Conservation (phyloP, 2,113 vertebrate genomes). For the Oxyura jamaicensis region DNA sequence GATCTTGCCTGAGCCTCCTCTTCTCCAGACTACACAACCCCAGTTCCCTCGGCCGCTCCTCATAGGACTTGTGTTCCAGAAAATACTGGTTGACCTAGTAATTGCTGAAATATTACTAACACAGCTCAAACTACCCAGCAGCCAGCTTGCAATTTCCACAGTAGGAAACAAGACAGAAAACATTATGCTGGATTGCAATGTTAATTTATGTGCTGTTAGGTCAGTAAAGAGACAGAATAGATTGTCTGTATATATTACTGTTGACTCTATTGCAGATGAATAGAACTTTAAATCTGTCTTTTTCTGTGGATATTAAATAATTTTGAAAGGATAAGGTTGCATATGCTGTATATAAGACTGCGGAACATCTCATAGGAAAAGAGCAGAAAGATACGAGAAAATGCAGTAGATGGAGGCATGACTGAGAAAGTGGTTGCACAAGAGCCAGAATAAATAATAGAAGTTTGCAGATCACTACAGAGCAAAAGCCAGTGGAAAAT, state of each 20-base stretch:
- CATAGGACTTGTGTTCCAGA: not conserved
- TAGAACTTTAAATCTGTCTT: not conserved
- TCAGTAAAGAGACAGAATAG: not conserved
- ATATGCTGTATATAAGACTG: not conserved
- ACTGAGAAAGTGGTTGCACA: not conserved
- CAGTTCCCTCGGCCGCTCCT: too few species aligned
- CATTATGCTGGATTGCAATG: not conserved
- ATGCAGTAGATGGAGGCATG: not conserved
- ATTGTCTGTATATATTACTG: not conserved
- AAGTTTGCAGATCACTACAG: not conserved
- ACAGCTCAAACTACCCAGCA: not conserved
- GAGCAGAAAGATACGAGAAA: not conserved
- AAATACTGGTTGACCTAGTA: not conserved
- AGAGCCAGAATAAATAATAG: not conserved
- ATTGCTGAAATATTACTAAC: not conserved
- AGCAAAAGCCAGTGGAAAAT: not conserved
- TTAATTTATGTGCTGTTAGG: accelerated
- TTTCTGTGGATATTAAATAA: not conserved
- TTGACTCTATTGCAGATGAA: not conserved
- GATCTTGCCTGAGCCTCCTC: too few species aligned
- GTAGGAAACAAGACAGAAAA: not conserved
- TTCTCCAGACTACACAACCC: too few species aligned
- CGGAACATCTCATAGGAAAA: not conserved
- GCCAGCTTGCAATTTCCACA: not conserved
- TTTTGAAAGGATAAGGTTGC: not conserved